Evolutionary conservation across 2,113 vertebrate species (phyloP).

Genomic region (Hydrochoerus hydrochaeris): DNA sequence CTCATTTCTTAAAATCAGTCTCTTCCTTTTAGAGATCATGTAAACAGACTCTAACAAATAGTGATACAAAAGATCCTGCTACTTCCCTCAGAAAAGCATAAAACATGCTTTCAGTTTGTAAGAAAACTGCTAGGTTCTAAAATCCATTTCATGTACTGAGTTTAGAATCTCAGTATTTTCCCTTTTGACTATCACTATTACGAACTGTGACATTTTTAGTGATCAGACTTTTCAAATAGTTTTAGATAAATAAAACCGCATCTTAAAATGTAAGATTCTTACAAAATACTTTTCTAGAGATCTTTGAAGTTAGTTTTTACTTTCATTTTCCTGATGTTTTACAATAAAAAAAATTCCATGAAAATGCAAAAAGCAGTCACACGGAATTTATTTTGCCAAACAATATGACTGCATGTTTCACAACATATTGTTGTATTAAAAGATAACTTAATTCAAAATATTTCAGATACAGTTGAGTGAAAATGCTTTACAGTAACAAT

Average conservation of each 20-base stretch:
- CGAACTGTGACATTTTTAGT: constrained; percentile 13
- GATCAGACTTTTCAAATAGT: background rate
- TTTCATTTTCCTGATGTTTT: constrained; percentile 37
- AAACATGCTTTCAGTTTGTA: background rate
- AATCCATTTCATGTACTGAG: background rate
- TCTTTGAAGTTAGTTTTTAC: constrained; percentile 19
- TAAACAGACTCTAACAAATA: background rate
- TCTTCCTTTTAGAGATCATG: constrained; percentile 19
- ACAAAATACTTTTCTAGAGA: background rate
- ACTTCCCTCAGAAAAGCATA: background rate
- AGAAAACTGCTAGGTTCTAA: background rate
- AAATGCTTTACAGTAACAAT: background rate
- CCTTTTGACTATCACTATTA: background rate
- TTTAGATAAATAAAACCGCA: background rate
- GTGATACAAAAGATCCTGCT: background rate
- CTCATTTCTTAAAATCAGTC: background rate
- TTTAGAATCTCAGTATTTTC: background rate
- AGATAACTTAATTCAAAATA: constrained; percentile 15
- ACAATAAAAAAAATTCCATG: constrained; percentile 8
- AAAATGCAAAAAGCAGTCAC: background rate
- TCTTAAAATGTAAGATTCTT: background rate
- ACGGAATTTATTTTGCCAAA: background rate
- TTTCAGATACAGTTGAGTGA: background rate
- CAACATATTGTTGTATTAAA: constrained; percentile 30
- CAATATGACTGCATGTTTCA: background rate